Base-by-base conservation (phyloP, 2,797 vertebrate species). In the Saxicola maurus region DNA sequence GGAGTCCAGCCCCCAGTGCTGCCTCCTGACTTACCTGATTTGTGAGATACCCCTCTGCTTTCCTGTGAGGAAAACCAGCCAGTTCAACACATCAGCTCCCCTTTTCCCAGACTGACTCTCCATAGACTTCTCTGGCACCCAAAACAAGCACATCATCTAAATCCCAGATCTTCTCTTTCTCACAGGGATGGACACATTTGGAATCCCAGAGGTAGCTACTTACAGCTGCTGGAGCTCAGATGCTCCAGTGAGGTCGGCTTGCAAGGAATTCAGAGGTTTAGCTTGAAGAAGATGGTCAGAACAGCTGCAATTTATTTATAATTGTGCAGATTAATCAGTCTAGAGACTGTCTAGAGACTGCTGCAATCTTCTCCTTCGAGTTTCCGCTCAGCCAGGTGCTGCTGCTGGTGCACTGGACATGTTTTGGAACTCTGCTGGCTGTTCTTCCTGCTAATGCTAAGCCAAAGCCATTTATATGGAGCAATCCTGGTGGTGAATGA, bases 271-370 rank as follows among this genome's bases (percentile, higher is more conserved):
- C 80, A 69, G 76, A 61, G 28, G 55, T 81, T 91, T 77, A 72
- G 42, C 48, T 64, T 87, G 40, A 76, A 79, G 59, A 76, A 67
- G 85, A 79, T 2, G 15, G 57, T 33, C 45, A 56, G 40, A 92
- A 73, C 84, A 93, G 74, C 85, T 91, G 89, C 31, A 46, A 49
- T 60, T 82, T 77, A 67, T 82, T 90, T 93, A 37, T 69, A 78
- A 73, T 45, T 72, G 37, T 53, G 65, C 33, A 69, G 55, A 80
- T 72, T 78, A 45, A 89, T 67, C 66, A 38, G 38, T 43, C 61
- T 38, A 28, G 78, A 94, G 56, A 49, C 31, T 43, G 38, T 43
- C 61, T 38, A 30, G 78, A 94, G 52, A 46, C 31, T 46, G 48
- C 45, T 72, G 37, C 62, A 81, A 17, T 53, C 62, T 71, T 67